Evolutionary conservation across 2,797 vertebrate genomes (phyloP).

Genomic region (Miichthys miiuy): DNA sequence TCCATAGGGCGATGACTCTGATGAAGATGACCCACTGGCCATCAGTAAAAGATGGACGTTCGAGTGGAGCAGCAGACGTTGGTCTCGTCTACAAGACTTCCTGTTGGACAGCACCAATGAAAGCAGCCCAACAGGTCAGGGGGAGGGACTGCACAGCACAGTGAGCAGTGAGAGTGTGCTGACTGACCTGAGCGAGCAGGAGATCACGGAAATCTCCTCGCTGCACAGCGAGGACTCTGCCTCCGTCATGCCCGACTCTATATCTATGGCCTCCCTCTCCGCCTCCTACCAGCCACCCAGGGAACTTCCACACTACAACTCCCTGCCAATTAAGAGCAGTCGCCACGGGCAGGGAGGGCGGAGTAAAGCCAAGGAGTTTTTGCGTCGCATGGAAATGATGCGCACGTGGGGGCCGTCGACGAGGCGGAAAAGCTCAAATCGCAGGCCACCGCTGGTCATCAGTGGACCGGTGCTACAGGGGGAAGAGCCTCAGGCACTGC

Average conservation of each 20-base stretch:
- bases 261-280: constrained; percentile 80
- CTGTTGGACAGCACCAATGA: constrained; percentile 84
- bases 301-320: constrained; percentile 82
- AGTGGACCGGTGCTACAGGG: constrained; percentile 90
- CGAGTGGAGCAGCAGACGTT: constrained; percentile 94
- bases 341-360: constrained; percentile 85
- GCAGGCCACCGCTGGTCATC: constrained; percentile 88
- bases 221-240: constrained; percentile 92
- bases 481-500: constrained; percentile 89
- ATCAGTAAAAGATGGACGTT: constrained; percentile 99
- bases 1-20: constrained; percentile 94
- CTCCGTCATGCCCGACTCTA: constrained; percentile 85
- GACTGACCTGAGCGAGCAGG: constrained; percentile 95
- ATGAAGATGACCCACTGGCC: constrained; percentile 96
- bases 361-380: constrained; percentile 91
- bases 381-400: constrained; percentile 94
- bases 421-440: constrained; percentile 68
- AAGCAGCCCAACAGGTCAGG: constrained; percentile 81
- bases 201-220: constrained; percentile 89
- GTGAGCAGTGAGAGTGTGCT: constrained; percentile 96
- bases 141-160: constrained; percentile 88
- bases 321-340: constrained; percentile 84
- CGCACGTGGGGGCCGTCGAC: constrained; percentile 86
- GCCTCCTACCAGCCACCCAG: constrained; percentile 71
- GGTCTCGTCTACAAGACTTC: constrained; percentile 94